Evolutionary conservation across 2,113 vertebrate species (phyloP), one percentile per base, ranked within the genome.

Genomic region (Amphiprion percula): DNA sequence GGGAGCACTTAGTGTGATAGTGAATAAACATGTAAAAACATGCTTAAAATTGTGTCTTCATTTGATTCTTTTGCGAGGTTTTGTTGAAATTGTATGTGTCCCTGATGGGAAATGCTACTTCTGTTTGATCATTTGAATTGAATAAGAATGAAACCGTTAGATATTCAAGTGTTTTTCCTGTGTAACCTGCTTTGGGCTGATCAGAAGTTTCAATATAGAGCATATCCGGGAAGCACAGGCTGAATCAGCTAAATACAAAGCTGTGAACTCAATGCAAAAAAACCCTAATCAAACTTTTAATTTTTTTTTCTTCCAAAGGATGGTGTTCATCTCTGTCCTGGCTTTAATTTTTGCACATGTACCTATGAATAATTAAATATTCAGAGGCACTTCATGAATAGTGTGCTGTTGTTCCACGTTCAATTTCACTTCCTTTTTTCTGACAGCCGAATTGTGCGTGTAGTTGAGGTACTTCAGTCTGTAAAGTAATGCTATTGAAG

Each of bases 1-100:
- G 87, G 93, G 92, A 95, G 93, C 94, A 95, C 95, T 95, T 95
- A 94, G 93, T 94, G 93, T 95, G 91, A 93, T 93, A 94, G 92
- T 95, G 89, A 95, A 95, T 95, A 95, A 95, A 95, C 83, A 79
- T 94, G 88, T 91, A 87, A 93, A 93, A 91, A 89, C 66, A 78
- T 28, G 41, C 9, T 2, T 2, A 54, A 68, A 74, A n/a, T 23
- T 74, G 64, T 85, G 44, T 82, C 58, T 12, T 84, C 47, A 19
- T 86, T 71, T 84, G 30, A 12, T 46, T 58, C 23, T 39, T 21
- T 62, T 9, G 41, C 12, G 14, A 44, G 41, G 12, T 17, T 26
- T 55, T 21, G 4, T 10, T n/a, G 1, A 1, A 37, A 10, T 17
- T 5, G 10, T 47, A 2, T 11, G 1, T n/a, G 7, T 30, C 30